Base-by-base conservation (phyloP, 2,797 vertebrate genomes). In the Chrysocyon brachyurus region DNA sequence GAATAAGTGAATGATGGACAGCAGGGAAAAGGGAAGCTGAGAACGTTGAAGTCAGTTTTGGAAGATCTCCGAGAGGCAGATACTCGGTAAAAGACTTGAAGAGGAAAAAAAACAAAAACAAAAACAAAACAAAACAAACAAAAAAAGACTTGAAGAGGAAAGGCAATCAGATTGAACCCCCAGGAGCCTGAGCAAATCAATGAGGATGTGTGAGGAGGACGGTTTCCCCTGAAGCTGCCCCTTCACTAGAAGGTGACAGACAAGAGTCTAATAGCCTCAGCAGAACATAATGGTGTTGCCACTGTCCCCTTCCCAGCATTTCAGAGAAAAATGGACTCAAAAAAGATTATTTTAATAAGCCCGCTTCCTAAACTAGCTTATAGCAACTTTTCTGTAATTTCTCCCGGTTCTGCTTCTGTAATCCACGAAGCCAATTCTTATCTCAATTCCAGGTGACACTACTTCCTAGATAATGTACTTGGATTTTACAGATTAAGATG, bases 321-420 rank as follows among this genome's bases (percentile, higher is more conserved):
- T 96, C 46, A 83, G 81, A 83, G 75, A 59, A 92, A 94, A 97
- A 78, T 28, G 63, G 63, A 59, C 68, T 94, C 81, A 94, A 52
- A 68, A 73, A 73, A 36, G 56, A 77, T 68, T 59, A 57, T 89
- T 81, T 79, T 40, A 72, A 56, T 46, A 92, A 92, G 22, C 31
- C 28, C 2, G 19, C 33, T 94, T 87, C 81, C 61, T 87, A 73
- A 88, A 72, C 24, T 49, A 86, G 54, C 82, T 90, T 46, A 33
- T n/a, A 59, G 52, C 56, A 77, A 61, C 14, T 87, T 77, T 81
- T 49, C 79, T 78, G 9, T 72, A 78, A 92, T 78, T 40, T 56
- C 63, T 90, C 63, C 40, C 4, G 17, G 10, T 15, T 11, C 16
- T n/a, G 63, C 78, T 54, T 91, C 78, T 93, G 19, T 87, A 54